Evolutionary conservation across 2,888 invertebrate genomes (phyloP), one percentile per base, ranked within the genome.

Genomic region (Dryobota labecula): DNA sequence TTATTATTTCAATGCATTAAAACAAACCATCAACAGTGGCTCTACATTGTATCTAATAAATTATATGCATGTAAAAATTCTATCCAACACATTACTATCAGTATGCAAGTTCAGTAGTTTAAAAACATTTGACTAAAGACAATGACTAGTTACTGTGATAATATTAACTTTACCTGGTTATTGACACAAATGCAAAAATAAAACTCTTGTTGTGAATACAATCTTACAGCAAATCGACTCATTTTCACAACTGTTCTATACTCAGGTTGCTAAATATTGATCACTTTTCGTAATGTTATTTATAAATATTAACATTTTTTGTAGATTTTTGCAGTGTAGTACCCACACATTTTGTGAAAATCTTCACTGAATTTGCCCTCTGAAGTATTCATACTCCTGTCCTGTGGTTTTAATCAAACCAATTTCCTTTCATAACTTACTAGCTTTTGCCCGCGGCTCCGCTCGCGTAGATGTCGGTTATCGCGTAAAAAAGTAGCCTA

Each of bases 111-210:
- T 45, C 24, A 56, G n/a, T 60, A 30, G 49, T 61, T 24, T 43
- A 36, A 54, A 73, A 73, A 51, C 30, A 64, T 36, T 54, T 13
- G 20, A 63, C 51, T 65, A 67, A 65, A 57, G 43, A 57, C 51
- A 56, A 45, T 49, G 30, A 60, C 53, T 64, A 41, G 41, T 64
- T n/a, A 62, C 41, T 30, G 9, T 18, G 38, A 68, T 47, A 43
- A 43, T 78, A 49, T 66, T 62, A 47, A 58, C 30, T 38, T 63
- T 69, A 61, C 69, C 62, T 45, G 49, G 45, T 66, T 66, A 63
- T 62, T 70, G 57, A 61, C 53, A 66, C 41, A 68, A 66, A 45
- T 60, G 30, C 30, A 63, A 54, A 24, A 38, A 24, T n/a, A 54
- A 24, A 47, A 38, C 5, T 30, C 13, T 62, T 43, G 36, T 73